Percentiles rank a stretch among this genome's conserved stretches.
Conservation (phyloP, 2,888 invertebrate genomes). For the Theretra japonica region DNA sequence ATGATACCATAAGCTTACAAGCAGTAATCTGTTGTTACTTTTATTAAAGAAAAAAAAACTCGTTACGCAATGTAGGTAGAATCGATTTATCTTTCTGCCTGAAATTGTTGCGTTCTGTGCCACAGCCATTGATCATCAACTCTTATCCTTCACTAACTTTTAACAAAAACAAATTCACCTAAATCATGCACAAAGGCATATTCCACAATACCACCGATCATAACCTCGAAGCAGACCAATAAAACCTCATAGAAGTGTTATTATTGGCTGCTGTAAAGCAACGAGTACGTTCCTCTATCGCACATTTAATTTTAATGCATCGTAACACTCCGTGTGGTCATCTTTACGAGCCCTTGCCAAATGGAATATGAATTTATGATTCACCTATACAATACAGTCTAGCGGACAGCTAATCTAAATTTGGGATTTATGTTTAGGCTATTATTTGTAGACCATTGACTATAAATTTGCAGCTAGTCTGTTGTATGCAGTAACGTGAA, state of each 20-base stretch:
- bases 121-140: too few relatives aligned
- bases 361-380: slow-evolving; percentile 24
- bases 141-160: too few relatives aligned
- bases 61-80: too few relatives aligned
- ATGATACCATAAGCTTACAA: too few relatives aligned
- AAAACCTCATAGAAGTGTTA: slow-evolving; percentile 15
- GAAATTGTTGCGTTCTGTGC: too few relatives aligned
- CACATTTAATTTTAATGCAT: slow-evolving; percentile 34
- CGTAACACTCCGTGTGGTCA: slow-evolving; percentile 31
- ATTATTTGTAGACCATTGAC: not conserved
- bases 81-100: too few relatives aligned
- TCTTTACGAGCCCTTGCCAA: slow-evolving; percentile 30
- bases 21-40: too few relatives aligned
- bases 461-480: not conserved
- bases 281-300: slow-evolving; percentile 32
- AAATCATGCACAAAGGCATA: too few relatives aligned
- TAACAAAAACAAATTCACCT: too few relatives aligned
- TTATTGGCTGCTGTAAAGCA: slow-evolving; percentile 22
- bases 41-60: too few relatives aligned
- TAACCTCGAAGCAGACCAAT: not conserved
- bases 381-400: not conserved
- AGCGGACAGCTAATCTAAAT: not conserved
- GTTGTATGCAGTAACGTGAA: too few relatives aligned
- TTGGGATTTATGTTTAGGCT: not conserved
- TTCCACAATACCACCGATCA: not conserved